Base-by-base conservation (phyloP, 2,797 vertebrate genomes). In the Xiphorhynchus erythropygius region DNA sequence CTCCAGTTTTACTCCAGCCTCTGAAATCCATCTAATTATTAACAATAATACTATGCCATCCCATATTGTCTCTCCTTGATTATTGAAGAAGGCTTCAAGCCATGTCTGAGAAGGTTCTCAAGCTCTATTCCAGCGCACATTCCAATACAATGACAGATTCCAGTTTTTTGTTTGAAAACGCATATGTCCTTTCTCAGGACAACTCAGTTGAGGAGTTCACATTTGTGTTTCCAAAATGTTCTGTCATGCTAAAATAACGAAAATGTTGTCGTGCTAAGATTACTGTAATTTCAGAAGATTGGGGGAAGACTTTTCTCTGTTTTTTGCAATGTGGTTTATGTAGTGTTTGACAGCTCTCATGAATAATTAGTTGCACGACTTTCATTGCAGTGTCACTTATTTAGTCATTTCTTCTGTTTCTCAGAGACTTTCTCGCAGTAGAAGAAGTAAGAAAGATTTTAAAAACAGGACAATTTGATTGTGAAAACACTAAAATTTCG, bases 401-500 rank as follows among this genome's bases (percentile, higher is more conserved):
- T 82, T 80, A 32, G 53, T 93, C 2, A 59, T 83, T 91, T 87
- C 65, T 93, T 35, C 57, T 71, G 17, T 85, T 85, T 91, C 65
- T 92, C 64, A 68, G 49, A 59, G 12, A 65, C 16, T 65, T 92
- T 85, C 57, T 93, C 18, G 64, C 28, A 68, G 16, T 62, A 77
- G 59, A 80, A 87, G 24, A 68, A 85, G 42, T 86, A 92, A 80
- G 32, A 91, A 92, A 85, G 32, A 64, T 50, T 87, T 87, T 70
- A 80, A 91, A 90, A 87, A 18, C 23, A 92, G 84, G 49, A 91
- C 85, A 76, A 80, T 55, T 35, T 89, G n/a, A 71, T 78, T 80
- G 53, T 75, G 33, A 94, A 94, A 56, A 49, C 60, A 80, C 60
- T 64, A 37, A 60, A 82, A 33, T 67, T 80, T 76, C 63, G 33